Base-by-base conservation (phyloP, 2,113 vertebrate genomes). In the Turnix velox region DNA sequence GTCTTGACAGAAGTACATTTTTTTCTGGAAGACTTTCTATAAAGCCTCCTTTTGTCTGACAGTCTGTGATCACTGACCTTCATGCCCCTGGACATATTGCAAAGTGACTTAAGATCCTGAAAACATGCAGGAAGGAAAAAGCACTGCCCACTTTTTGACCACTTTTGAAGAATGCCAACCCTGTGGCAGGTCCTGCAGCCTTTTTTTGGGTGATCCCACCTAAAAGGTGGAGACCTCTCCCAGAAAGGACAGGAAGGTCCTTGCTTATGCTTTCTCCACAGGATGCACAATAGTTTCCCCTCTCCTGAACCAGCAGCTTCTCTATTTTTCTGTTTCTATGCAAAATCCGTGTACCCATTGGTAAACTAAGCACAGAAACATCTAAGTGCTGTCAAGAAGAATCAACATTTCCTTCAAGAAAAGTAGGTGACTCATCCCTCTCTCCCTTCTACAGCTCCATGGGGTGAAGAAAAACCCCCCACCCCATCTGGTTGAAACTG, bases 361-460 rank as follows among this genome's bases (percentile, higher is more conserved):
- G 85, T 92, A 90, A 96, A 92, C 92, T 48, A 72, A 88, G 73
- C 49, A 82, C 63, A 91, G 61, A 89, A 95, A 76, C 51, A 74
- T 73, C 76, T 77, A 51, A 72, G 57, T 89, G 69, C 94, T 96
- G 87, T 93, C 96, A 94, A 76, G 83, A 97, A 84, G 90, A 95
- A 95, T 90, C 92, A 89, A 76, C 85, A 59, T 94, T 95, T 90
- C 79, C 92, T 91, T 89, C 87, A 92, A 85, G 93, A 89, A 95
- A 97, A 93, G 94, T 68, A 95, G 71, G 89, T 96, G 94, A 96
- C 92, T 96, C 94, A 90, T 82, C 10, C 1, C 28, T 28, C 39
- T 58, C 80, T 84, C 69, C 76, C 68, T 72, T 75, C 92, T 93
- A 79, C 9, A 10, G 79, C 94, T 94, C 77, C 73, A 17, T 4